Base-by-base conservation (phyloP, 1,140 invertebrate species). In the Potamilus streckersoni region DNA sequence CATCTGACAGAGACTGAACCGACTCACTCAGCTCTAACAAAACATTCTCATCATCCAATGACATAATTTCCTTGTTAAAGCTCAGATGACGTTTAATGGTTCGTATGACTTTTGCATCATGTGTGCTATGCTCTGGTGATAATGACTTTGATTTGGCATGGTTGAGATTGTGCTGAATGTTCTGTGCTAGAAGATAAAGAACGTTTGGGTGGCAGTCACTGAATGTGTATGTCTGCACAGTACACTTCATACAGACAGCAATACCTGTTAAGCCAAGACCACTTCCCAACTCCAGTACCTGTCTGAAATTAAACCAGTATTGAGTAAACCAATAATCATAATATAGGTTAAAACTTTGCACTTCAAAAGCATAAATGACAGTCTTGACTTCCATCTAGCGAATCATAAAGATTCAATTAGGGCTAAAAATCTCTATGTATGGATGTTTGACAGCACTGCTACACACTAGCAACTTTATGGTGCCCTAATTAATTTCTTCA, bases 181-280 rank as follows among this genome's bases (percentile, higher is more conserved):
- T 88, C 62, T 80, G 80, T 62, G 83, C 79, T 3, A 88, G 78
- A 31, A 86, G 81, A 61, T 84, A 83, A 3, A 88, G 66, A 19
- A 88, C 87, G 68, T 87, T 80, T 8, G 76, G 74, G 73, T 87
- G 85, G 68, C 84, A 86, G 82, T 88, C 87, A 60, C 80, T 85
- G 60, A 88, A 87, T 27, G 81, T 81, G 73, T 84, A 85, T 23
- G 82, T 80, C 14, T 76, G 74, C 16, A 83, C 63, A 16, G 76
- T 59, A 77, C 85, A 85, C 20, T 73, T 57, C 57, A 80, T 80
- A 78, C 86, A 88, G 0, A 84, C 68, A 17, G 80, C 76, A 16
- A 88, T 79, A 23, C 87, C 87, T 12, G 85, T 85, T 31, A 88
- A 76, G 12, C 87, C 87, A 57, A 87, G 78, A 19, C 87, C 87